A percentile compares a stretch with the other conserved stretches of the same genome.
Evolutionary conservation across 2,113 vertebrate species (phyloP).

Genomic region (Apteryx owenii): DNA sequence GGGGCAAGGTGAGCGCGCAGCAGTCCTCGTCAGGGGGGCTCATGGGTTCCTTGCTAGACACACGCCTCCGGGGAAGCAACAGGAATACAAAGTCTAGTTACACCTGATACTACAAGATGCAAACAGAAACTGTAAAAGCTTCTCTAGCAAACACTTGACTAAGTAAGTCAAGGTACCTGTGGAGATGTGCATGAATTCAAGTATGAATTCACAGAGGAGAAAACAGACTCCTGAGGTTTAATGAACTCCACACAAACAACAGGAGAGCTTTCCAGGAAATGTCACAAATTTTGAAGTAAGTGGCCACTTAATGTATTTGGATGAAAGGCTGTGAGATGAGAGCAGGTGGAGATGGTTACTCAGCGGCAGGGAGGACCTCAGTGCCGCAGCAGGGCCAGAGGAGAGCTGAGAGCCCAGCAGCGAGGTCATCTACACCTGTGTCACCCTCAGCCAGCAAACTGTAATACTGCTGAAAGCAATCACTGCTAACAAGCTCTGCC

Average conservation of each 20-base stretch:
- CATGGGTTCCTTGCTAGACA: background rate
- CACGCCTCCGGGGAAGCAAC: background rate
- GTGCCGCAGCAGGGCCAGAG: background rate
- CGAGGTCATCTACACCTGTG: background rate
- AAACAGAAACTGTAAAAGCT: background rate
- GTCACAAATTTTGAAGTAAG: background rate
- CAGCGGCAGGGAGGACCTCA: background rate
- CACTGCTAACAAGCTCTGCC: background rate
- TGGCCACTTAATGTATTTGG: background rate
- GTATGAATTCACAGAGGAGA: background rate
- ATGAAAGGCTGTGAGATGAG: background rate
- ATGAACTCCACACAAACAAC: background rate
- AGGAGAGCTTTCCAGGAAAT: background rate
- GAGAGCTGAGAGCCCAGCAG: background rate
- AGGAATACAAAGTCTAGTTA: background rate
- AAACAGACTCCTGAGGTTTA: background rate
- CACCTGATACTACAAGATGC: background rate
- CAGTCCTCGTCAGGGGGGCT: background rate
- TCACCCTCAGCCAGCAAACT: background rate
- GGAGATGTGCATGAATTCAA: background rate
- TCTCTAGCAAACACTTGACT: background rate
- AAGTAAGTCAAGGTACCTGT: background rate
- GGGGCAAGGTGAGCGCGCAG: no score
- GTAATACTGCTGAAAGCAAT: background rate
- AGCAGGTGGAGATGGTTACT: background rate